Base-by-base conservation (phyloP, 2,888 invertebrate genomes). In the Drosophila cognata region DNA sequence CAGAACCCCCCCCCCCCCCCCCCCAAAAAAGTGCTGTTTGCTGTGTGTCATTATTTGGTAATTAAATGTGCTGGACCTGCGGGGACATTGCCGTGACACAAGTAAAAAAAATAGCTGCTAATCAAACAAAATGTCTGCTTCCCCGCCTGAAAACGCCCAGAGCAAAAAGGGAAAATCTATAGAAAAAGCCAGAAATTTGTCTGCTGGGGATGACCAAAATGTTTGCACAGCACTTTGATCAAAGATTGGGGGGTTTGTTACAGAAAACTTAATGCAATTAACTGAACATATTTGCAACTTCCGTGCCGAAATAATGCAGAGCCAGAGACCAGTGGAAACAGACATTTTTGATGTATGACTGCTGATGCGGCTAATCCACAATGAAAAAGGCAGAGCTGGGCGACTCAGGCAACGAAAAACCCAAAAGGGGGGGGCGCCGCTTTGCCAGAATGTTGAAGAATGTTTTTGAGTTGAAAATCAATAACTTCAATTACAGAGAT, bases 251-350 rank as follows among this genome's bases (percentile, higher is more conserved):
- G 73, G 81, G 73, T 56, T 63, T 69, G 62, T 60, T 56, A 66
- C 58, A 51, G 64, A 74, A 81, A 81, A 75, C 68, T 77, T 89
- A 89, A 90, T 90, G 85, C 91, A 91, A 91, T 90, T 90, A 91
- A 85, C 69, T 67, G 71, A 85, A 84, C 91, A 90, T 91, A 91
- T 90, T 91, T 79, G 81, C 83, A 73, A 81, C 79, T 80, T 89
- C 91, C 89, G 81, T 72, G 71, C 55, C 63, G 52, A 56, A 57
- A 68, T 43, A 62, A 51, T 36, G 51, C 46, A 48, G 36, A 62
- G 57, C 57, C 61, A 62, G 75, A 62, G 63, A 38, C 35, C 31
- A 62, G 67, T 41, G 36, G 48, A 64, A 56, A 58, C 70, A 69
- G 76, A 72, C 72, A 73, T 75, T 84, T 81, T 80, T 87, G 80